Evolutionary conservation across 1,140 invertebrate genomes (phyloP), one percentile per base, ranked within the genome.

Genomic region (Drosophila sucinea): DNA sequence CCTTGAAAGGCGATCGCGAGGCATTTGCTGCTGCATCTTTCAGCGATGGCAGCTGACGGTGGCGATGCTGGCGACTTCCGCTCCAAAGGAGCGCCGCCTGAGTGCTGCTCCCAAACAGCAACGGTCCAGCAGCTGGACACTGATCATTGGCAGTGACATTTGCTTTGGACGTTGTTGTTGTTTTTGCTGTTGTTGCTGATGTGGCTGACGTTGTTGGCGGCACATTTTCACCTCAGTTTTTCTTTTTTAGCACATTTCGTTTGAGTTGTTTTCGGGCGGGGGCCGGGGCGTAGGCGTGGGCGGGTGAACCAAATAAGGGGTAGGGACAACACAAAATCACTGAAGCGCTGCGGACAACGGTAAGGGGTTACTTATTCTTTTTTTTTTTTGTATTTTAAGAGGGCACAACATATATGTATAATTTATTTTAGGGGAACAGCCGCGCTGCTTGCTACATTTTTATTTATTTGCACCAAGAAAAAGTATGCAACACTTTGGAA

Each of bases 261-360:
- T 56, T 70, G 10, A 38, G 8, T 38, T 38, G 5, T 38, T 10
- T 60, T 47, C 27, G 51, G 32, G 56, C 27, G 62, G 44, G 41
- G 38, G 17, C 17, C 17, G 17, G 17, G 17, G 17, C 17, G 17
- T 17, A 17, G 10, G 10, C 7, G 2, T 17, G 66, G 58, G 30
- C 17, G 6, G 23, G 54, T 54, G 6, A 8, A 51, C 44, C 29
- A 38, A 61, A 54, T 30, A 60, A 58, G 72, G 81, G 77, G 41
- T 51, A 51, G 58, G 58, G 60, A 47, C 40, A 74, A 86, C 74
- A 85, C 78, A 74, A 77, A 73, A 63, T 64, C 73, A 73, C 64
- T 70, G 4, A 67, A 79, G 83, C 83, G 83, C 83, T 87, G 83
- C 83, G 83, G 84, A 58, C 84, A 89, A 87, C 84, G 81, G 23